Conservation (phyloP, 2,113 vertebrate species). For the Passer montanus region DNA sequence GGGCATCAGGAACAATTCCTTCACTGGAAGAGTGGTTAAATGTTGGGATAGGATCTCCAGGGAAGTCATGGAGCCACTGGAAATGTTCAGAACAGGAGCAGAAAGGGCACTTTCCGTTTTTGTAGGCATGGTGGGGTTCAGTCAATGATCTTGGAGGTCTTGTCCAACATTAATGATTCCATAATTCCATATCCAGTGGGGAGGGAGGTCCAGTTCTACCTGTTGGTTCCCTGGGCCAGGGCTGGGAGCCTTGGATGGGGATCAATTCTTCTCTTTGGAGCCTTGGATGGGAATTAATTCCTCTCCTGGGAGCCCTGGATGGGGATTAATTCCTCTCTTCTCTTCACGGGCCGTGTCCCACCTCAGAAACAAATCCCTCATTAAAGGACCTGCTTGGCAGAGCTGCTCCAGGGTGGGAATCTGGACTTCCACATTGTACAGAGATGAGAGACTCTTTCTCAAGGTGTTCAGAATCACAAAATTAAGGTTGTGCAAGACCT, state of each 20-base stretch:
- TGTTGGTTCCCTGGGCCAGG: neutral
- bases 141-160: neutral
- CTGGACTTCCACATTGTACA: no score
- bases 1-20: no score
- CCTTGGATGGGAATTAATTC: neutral
- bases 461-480: neutral
- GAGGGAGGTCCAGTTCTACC: neutral
- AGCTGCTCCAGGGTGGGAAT: neutral
- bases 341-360: rapidly evolving
- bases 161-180: neutral
- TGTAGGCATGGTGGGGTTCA: neutral
- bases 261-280: neutral
- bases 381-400: neutral
- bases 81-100: neutral
- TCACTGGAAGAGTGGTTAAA: neutral
- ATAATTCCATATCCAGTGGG: neutral
- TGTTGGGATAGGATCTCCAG: neutral
- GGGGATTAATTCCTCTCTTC: neutral
- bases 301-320: neutral
- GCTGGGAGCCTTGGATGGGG: neutral
- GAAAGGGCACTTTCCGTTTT: neutral
- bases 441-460: neutral
- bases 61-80: neutral
- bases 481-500: neutral
- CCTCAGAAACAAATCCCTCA: neutral